phyloP scores from a whole-genome alignment of 2,797 vertebrate genomes.

The Poeciliopsis gracilis region DNA sequence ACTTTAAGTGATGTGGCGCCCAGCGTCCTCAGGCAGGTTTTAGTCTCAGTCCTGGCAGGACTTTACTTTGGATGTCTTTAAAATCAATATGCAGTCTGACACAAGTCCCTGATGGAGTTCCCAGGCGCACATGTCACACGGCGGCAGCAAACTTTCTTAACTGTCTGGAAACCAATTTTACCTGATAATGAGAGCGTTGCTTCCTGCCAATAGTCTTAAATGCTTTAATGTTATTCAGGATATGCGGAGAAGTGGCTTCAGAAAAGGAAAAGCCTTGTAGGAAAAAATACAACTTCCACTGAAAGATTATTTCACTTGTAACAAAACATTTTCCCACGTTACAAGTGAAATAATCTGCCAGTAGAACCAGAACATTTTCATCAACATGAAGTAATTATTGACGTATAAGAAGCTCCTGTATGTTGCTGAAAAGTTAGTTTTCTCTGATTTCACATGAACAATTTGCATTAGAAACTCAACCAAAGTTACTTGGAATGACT shows the following conservation, averaged over 20 bases:
- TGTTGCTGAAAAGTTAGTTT: no score
- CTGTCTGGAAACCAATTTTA: slow-evolving; percentile 23
- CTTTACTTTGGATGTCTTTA: slow-evolving; percentile 28
- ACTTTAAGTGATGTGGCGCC: slow-evolving; percentile 37
- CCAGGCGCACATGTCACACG: slow-evolving; percentile 14
- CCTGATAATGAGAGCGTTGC: not conserved
- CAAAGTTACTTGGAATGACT: no score
- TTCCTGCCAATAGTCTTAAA: slow-evolving; percentile 9
- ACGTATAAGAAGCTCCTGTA: no score
- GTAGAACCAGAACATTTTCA: no score
- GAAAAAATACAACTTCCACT: not conserved
- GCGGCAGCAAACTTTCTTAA: slow-evolving; percentile 7
- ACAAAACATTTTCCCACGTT: no score
- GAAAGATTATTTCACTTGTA: no score
- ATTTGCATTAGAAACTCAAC: no score
- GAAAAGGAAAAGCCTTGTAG: not conserved
- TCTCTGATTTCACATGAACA: no score
- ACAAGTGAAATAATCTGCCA: no score
- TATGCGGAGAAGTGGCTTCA: not conserved
- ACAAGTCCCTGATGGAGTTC: slow-evolving; percentile 20
- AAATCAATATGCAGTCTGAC: slow-evolving; percentile 37
- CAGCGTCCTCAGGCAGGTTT: slow-evolving; percentile 20
- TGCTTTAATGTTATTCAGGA: not conserved
- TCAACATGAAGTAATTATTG: no score
- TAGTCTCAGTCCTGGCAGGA: slow-evolving; percentile 35